Percentiles rank a stretch among this genome's conserved stretches.
Conservation (phyloP, 2,113 vertebrate genomes). For the Mandrillus leucophaeus region DNA sequence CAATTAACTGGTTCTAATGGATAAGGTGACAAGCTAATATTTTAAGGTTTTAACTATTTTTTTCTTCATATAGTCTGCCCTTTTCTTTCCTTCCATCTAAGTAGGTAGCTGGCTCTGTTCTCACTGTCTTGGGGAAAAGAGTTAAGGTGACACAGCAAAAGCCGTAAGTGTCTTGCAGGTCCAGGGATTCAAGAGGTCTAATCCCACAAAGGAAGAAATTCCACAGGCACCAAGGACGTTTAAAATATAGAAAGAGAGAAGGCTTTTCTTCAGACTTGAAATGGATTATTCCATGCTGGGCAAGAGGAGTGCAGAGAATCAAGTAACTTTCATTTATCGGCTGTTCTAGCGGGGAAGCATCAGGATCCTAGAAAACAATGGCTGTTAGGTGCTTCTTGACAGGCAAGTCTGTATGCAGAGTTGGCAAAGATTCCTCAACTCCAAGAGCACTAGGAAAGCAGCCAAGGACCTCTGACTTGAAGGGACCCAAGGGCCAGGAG, state of each 20-base stretch:
- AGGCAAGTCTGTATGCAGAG: background rate
- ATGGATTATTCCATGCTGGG: background rate
- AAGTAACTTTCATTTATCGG: background rate
- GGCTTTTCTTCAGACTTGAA: background rate
- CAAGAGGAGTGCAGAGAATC: background rate
- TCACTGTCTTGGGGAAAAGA: background rate
- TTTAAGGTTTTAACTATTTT: background rate
- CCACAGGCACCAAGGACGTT: background rate
- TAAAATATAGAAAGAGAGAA: conserved; percentile 8
- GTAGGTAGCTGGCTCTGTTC: background rate
- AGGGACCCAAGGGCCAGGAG: background rate
- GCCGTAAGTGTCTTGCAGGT: background rate
- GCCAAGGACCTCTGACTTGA: background rate
- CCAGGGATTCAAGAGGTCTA: background rate
- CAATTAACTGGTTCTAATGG: background rate
- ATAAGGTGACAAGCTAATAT: background rate
- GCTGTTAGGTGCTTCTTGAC: background rate
- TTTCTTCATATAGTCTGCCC: background rate
- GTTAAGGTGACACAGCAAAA: background rate
- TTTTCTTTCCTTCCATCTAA: background rate
- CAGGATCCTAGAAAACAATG: background rate
- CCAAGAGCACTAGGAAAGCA: background rate
- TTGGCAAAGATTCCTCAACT: background rate
- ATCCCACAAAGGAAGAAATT: background rate
- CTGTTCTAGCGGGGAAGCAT: background rate